Evolutionary conservation across 92 coral and sea anemone species (phyloP).

Genomic region (Paragorgia papillata): DNA sequence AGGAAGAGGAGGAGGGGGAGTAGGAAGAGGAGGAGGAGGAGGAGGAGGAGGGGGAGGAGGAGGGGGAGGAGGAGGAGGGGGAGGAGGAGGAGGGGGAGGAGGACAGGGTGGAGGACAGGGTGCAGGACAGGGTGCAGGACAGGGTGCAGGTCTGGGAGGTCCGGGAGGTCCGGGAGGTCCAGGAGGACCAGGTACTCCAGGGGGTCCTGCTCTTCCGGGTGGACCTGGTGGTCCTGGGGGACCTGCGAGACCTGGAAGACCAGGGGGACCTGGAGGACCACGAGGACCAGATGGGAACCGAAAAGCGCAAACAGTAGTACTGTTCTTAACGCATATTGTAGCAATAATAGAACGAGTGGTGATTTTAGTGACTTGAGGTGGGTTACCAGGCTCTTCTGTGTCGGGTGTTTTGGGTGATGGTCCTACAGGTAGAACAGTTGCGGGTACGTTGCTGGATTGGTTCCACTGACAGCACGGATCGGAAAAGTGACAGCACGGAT

Average conservation of each 20-base stretch:
- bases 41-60: conserved; percentile 15
- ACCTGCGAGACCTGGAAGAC: background rate
- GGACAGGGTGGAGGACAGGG: no score
- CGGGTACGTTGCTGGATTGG: no score
- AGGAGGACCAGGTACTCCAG: background rate
- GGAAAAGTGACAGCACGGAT: no score
- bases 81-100: conserved; percentile 12
- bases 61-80: background rate
- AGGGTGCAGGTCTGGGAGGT: background rate
- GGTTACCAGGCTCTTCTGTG: background rate
- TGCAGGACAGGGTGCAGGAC: background rate
- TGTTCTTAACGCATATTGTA: background rate
- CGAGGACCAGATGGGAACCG: background rate
- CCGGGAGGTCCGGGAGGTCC: conserved; percentile 18
- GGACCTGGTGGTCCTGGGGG: conserved; percentile 22
- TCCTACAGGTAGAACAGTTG: no score
- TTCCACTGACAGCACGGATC: no score
- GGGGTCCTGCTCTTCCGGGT: background rate
- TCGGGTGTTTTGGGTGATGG: no score
- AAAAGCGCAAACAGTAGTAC: background rate
- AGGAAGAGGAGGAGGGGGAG: conserved; percentile 2
- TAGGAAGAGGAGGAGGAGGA: background rate
- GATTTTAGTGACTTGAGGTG: background rate
- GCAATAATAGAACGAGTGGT: background rate
- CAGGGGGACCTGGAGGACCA: conserved; percentile 1